phyloP scores from a whole-genome alignment of 2,888 invertebrate species.

The Nasonia oneida region DNA sequence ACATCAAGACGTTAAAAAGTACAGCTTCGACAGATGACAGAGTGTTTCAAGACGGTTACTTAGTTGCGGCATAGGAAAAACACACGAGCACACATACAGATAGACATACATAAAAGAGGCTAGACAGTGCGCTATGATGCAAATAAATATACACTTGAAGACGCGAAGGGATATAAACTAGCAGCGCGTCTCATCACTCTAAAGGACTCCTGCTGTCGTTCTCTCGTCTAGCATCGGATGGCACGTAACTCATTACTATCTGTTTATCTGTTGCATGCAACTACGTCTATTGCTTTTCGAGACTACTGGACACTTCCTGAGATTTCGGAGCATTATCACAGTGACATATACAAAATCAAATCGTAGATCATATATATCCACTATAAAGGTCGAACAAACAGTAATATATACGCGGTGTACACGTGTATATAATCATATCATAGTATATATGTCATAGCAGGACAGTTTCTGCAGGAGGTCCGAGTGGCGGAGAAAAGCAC shows the following conservation, averaged over 20 bases:
- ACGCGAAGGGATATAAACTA: constrained; percentile 14
- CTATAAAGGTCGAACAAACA: not conserved
- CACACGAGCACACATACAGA: constrained; percentile 1
- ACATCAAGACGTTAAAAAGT: not conserved
- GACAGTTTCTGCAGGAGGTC: constrained; percentile 6
- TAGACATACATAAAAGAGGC: not conserved
- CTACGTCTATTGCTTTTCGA: constrained; percentile 52
- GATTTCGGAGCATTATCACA: not conserved
- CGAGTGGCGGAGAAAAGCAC: constrained; percentile 62
- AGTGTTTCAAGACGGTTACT: not conserved
- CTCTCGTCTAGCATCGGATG: not conserved
- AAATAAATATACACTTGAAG: constrained; percentile 2
- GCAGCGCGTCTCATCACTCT: constrained; percentile 41
- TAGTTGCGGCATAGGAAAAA: not conserved
- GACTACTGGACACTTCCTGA: constrained; percentile 51
- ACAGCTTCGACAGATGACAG: not conserved
- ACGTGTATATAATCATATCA: not conserved
- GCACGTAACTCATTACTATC: not conserved
- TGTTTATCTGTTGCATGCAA: constrained; percentile 48
- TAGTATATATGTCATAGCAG: not conserved
- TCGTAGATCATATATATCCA: not conserved
- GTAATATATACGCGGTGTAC: too few relatives aligned
- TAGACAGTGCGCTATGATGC: constrained; percentile 30
- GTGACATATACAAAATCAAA: constrained; percentile 25
- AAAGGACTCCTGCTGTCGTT: not conserved